Conservation (phyloP, 2,797 vertebrate genomes). For the Morelia viridis region DNA sequence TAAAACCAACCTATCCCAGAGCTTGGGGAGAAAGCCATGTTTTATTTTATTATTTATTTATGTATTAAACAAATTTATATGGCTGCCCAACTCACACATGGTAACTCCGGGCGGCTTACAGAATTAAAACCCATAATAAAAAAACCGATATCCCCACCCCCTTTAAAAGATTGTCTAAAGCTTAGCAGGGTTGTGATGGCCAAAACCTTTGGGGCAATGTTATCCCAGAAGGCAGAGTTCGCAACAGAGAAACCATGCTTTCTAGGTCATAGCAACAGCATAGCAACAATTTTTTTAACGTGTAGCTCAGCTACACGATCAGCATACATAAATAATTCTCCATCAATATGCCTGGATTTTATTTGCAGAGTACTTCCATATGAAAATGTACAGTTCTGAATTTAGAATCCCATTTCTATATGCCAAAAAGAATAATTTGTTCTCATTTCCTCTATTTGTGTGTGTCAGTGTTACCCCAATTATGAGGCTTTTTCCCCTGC, state of each 20-base stretch:
- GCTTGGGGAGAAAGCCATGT: neutral
- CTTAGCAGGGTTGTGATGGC: neutral
- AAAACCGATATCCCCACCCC: too few species aligned
- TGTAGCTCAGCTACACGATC: neutral
- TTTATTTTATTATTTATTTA: neutral
- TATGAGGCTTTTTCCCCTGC: neutral
- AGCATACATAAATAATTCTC: neutral
- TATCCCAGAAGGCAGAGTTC: neutral
- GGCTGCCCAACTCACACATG: too few species aligned
- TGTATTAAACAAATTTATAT: too few species aligned
- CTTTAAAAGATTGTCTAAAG: neutral
- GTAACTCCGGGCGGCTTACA: too few species aligned
- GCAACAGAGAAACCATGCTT: neutral
- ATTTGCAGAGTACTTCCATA: neutral
- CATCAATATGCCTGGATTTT: neutral
- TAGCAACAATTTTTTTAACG: neutral
- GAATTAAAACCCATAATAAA: too few species aligned
- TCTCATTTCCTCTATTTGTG: neutral
- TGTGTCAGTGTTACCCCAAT: fast-evolving
- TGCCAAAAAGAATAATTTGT: neutral
- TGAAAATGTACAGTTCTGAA: neutral
- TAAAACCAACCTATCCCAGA: neutral
- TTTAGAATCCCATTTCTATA: neutral
- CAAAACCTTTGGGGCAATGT: neutral
- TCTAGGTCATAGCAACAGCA: neutral